A percentile compares a stretch with the other conserved stretches of the same genome.
Conservation (phyloP, 2,888 invertebrate genomes). For the Drosophila buzzatii region DNA sequence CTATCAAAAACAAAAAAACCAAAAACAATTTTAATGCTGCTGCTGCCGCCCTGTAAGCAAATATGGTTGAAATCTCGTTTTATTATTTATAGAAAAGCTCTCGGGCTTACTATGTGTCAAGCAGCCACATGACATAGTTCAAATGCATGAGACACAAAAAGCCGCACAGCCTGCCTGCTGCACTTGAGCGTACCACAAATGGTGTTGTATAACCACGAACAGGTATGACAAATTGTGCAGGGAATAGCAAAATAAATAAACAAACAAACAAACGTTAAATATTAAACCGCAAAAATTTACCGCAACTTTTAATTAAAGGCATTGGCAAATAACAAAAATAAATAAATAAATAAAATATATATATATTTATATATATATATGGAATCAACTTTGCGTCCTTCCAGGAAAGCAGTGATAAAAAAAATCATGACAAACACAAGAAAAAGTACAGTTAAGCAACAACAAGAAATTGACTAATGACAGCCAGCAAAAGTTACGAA, state of each 20-base stretch:
- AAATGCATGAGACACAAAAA: slow-evolving; percentile 21
- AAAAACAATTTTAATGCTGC: neutral
- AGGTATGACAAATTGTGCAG: neutral
- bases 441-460: slow-evolving; percentile 17
- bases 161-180: slow-evolving; percentile 15
- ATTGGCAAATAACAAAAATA: neutral
- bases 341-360: neutral
- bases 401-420: slow-evolving; percentile 16
- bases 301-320: slow-evolving; percentile 69
- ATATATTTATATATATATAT: neutral
- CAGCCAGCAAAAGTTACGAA: slow-evolving; percentile 28
- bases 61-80: slow-evolving; percentile 9
- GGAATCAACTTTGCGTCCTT: slow-evolving; percentile 2
- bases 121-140: slow-evolving; percentile 18
- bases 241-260: slow-evolving; percentile 18
- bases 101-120: slow-evolving; percentile 14
- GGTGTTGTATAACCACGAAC: slow-evolving; percentile 39
- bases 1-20: neutral
- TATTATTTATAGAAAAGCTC: slow-evolving; percentile 23
- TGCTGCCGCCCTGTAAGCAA: neutral
- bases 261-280: slow-evolving; percentile 23
- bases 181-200: slow-evolving; percentile 35
- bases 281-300: slow-evolving; percentile 47
- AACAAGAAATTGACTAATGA: slow-evolving; percentile 47
- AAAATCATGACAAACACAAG: neutral